A percentile compares a stretch with the other conserved stretches of the same genome.
These are phyloP conservation scores for Drosophila kepulauana DNA, from an alignment of 1,140 invertebrate genomes.

Conservation along the genomic window DNA sequence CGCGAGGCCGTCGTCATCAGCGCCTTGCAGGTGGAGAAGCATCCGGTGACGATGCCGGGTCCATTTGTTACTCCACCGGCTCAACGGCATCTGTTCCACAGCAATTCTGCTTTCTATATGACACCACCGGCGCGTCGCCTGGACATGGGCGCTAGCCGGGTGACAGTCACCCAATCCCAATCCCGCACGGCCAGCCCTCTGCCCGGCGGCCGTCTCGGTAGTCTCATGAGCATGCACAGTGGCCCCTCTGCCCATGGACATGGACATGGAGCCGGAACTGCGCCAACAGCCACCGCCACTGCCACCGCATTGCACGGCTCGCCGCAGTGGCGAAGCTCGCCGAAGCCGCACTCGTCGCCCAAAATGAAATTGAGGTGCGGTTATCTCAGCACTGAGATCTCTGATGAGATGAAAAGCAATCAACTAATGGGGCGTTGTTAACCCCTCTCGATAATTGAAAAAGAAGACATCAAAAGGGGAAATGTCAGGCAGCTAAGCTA, in stretches of 20 bases:
- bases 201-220: constrained; percentile 86
- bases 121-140: constrained; percentile 83
- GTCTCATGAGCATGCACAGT: constrained; percentile 83
- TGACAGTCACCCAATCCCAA: constrained; percentile 55
- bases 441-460: no score
- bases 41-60: constrained; percentile 94
- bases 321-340: constrained; percentile 85
- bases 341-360: constrained; percentile 91
- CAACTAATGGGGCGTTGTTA: constrained; percentile 19
- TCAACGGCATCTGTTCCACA: constrained; percentile 85
- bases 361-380: constrained; percentile 95
- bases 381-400: constrained; percentile 13
- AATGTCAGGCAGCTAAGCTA: no score
- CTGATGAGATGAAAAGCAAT: constrained; percentile 19
- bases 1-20: constrained; percentile 96
- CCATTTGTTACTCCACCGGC: constrained; percentile 89
- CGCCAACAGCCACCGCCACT: constrained; percentile 33
- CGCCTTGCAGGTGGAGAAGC: constrained; percentile 96
- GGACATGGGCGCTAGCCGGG: constrained; percentile 81
- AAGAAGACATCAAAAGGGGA: neutral
- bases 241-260: constrained; percentile 22
- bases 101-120: constrained; percentile 84
- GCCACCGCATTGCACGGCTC: constrained; percentile 85
- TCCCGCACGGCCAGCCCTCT: constrained; percentile 86
- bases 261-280: neutral